Percentiles rank a stretch among this genome's conserved stretches.
These are phyloP conservation scores for Syncerus caffer DNA, from an alignment of 2,797 vertebrate species.

Conservation along the genomic window DNA sequence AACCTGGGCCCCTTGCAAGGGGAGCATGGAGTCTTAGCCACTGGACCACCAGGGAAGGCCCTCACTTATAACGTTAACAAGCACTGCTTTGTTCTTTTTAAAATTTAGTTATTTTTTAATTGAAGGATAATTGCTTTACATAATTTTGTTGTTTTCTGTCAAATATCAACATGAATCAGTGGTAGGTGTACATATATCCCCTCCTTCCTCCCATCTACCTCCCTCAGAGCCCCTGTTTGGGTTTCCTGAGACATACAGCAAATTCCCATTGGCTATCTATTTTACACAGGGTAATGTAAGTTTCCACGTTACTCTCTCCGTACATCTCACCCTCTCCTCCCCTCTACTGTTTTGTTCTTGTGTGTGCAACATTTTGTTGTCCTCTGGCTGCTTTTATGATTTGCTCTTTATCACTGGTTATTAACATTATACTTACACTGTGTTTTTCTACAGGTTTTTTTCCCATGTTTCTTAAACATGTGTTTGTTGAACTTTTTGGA, in stretches of 20 bases:
- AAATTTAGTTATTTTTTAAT: not conserved
- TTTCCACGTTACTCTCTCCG: not conserved
- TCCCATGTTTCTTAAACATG: not conserved
- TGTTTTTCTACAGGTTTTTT: not conserved
- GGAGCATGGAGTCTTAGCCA: not conserved
- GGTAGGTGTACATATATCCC: not conserved
- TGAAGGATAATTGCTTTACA: not conserved
- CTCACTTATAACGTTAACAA: not conserved
- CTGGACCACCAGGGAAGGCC: not conserved
- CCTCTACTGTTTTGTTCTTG: not conserved
- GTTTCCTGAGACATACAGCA: not conserved
- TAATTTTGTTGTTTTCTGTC: not conserved
- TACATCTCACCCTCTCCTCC: not conserved
- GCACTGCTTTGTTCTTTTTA: not conserved
- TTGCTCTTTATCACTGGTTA: not conserved
- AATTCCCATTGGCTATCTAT: not conserved
- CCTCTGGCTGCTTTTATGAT: not conserved
- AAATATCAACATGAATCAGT: not conserved
- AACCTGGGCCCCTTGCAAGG: not conserved
- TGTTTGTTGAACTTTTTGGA: not conserved
- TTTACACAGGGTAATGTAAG: rapidly evolving
- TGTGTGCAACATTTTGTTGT: not conserved
- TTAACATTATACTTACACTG: not conserved
- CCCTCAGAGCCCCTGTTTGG: not conserved
- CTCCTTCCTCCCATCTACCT: not conserved